Conservation (phyloP, 2,888 invertebrate genomes). For the Melangyna quadrimaculata region DNA sequence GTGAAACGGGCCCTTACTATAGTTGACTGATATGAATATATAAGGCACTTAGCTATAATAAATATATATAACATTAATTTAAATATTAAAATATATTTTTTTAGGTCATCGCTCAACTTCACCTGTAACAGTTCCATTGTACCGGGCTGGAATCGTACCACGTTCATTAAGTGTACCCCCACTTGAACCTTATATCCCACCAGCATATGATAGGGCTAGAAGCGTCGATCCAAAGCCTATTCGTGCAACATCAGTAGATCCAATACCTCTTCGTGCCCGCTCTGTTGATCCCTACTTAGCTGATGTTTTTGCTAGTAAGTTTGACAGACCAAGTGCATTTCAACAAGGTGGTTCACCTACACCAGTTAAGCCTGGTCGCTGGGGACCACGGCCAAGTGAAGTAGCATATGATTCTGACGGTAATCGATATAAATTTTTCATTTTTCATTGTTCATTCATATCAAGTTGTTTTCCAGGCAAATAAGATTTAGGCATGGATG, state of each 20-base stretch:
- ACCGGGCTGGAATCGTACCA: slow-evolving; percentile 75
- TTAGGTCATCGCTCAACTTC: slow-evolving; percentile 71
- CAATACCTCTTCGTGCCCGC: slow-evolving; percentile 78
- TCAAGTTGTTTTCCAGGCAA: too few relatives aligned
- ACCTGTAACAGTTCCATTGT: slow-evolving; percentile 32
- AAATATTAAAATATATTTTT: not conserved
- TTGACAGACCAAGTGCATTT: slow-evolving; percentile 75
- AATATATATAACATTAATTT: too few relatives aligned
- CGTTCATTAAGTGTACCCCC: slow-evolving; percentile 27
- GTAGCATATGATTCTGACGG: slow-evolving; percentile 89
- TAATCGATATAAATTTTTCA: slow-evolving; percentile 81
- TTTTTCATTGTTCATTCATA: not conserved
- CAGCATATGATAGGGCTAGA: slow-evolving; percentile 76
- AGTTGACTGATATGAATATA: too few relatives aligned
- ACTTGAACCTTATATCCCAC: slow-evolving; percentile 79
- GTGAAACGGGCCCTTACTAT: too few relatives aligned
- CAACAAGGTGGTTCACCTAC: slow-evolving; percentile 86
- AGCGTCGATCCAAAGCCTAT: slow-evolving; percentile 65
- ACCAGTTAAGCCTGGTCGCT: slow-evolving; percentile 87
- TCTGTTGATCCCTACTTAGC: slow-evolving; percentile 80
- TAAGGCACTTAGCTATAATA: too few relatives aligned
- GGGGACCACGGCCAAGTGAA: slow-evolving; percentile 86
- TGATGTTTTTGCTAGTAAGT: slow-evolving; percentile 80
- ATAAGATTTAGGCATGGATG: too few relatives aligned
- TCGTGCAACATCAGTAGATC: not conserved